Conservation (phyloP, 2,797 vertebrate genomes). For the Hirundo rustica region DNA sequence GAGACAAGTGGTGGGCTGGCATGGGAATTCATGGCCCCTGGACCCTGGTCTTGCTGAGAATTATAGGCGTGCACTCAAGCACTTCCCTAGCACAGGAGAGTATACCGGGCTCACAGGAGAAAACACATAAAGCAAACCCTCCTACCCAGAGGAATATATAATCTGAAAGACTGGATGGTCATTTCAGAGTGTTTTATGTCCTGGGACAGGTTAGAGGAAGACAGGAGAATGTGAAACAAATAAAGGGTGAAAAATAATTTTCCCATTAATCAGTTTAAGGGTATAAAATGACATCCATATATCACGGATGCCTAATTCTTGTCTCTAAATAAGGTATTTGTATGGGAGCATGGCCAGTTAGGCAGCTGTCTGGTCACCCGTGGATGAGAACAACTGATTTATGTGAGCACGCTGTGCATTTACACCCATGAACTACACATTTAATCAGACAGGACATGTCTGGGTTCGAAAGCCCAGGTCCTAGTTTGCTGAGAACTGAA, state of each 20-base stretch:
- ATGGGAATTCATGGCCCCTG: background rate
- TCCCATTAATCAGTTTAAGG: slow-evolving; percentile 3
- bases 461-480: background rate
- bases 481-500: background rate
- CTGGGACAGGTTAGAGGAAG: background rate
- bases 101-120: background rate
- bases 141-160: background rate
- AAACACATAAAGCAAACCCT: background rate
- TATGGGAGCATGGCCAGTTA: background rate
- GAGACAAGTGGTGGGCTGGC: background rate
- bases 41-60: background rate
- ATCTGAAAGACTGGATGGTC: background rate
- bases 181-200: background rate
- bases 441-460: background rate
- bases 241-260: background rate
- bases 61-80: background rate
- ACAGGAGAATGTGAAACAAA: background rate
- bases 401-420: background rate
- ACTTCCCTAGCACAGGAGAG: background rate
- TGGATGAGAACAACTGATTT: slow-evolving; percentile 19
- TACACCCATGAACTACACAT: background rate
- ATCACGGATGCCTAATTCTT: background rate
- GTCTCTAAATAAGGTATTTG: background rate
- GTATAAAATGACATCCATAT: background rate
- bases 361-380: background rate